These are phyloP conservation scores for Drosophila baimaii DNA, from an alignment of 1,140 invertebrate species.

Conservation along the genomic window DNA sequence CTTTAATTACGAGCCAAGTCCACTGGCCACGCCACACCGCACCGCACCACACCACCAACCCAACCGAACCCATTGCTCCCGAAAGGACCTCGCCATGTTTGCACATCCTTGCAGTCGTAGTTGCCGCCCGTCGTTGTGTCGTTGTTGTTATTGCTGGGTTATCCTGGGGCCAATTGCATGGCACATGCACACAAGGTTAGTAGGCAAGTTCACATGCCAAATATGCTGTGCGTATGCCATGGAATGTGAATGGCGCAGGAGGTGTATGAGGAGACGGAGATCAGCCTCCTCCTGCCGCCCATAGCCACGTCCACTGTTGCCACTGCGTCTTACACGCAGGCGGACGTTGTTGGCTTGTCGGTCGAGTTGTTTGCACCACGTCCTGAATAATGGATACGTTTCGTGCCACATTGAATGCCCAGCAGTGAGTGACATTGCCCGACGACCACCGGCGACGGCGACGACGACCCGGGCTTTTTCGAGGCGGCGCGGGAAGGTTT, in stretches of 20 bases:
- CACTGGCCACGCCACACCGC: constrained; percentile 12
- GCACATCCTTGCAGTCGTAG: constrained; percentile 42
- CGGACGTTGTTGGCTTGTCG: constrained; percentile 61
- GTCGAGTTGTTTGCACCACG: constrained; percentile 75
- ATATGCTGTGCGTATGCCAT: constrained; percentile 60
- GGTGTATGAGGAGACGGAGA: background rate
- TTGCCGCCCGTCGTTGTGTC: constrained; percentile 4
- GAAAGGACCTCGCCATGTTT: constrained; percentile 45
- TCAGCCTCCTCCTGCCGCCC: background rate
- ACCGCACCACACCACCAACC: background rate
- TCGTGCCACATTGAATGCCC: constrained; percentile 75
- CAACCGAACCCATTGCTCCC: constrained; percentile 8
- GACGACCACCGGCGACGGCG: constrained; percentile 2
- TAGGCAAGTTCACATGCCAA: constrained; percentile 61
- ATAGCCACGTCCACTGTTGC: constrained; percentile 8
- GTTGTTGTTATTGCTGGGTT: constrained; percentile 37
- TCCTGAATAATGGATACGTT: constrained; percentile 80
- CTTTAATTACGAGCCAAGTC: constrained; percentile 42
- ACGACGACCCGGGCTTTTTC: constrained; percentile 28
- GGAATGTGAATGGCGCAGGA: constrained; percentile 31
- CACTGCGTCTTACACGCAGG: constrained; percentile 68
- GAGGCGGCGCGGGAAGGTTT: constrained; percentile 48
- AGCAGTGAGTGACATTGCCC: constrained; percentile 72
- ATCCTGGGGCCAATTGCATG: constrained; percentile 63
- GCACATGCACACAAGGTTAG: constrained; percentile 64